phyloP scores from a whole-genome alignment of 2,797 vertebrate genomes.

The Eulemur coronatus region DNA sequence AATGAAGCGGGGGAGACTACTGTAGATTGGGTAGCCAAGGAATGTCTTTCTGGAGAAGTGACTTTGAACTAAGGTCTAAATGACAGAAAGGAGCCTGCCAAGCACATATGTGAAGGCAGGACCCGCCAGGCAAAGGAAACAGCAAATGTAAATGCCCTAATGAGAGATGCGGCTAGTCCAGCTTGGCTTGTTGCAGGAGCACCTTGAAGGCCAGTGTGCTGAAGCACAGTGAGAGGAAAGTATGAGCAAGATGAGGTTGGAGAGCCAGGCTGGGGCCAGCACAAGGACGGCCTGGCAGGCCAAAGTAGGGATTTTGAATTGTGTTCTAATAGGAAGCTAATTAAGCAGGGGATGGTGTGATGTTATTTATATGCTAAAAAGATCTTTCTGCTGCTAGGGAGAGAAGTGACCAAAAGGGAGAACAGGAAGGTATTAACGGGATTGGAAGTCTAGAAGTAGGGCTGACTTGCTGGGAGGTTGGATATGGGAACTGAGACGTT shows the following conservation, averaged over 20 bases:
- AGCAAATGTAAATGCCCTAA: not conserved
- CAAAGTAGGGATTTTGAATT: not conserved
- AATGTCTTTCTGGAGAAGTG: not conserved
- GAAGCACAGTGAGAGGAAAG: not conserved
- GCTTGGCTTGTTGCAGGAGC: not conserved
- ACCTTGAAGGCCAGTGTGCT: not conserved
- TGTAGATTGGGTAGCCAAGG: not conserved
- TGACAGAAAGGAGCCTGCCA: not conserved
- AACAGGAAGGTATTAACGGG: not conserved
- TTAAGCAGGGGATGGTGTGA: not conserved
- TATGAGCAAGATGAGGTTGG: not conserved
- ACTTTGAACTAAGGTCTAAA: not conserved
- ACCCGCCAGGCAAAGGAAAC: not conserved
- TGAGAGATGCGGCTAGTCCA: not conserved
- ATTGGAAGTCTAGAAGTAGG: not conserved
- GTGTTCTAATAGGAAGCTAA: not conserved
- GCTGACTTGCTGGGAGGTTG: not conserved
- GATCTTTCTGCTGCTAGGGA: not conserved
- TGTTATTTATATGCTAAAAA: not conserved
- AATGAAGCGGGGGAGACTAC: not conserved
- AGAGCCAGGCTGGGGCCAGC: not conserved
- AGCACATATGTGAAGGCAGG: not conserved
- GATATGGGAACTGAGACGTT: not conserved
- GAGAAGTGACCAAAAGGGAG: not conserved
- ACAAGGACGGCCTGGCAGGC: not conserved